Percentiles rank a stretch among this genome's conserved stretches.
Conservation (phyloP, 2,113 vertebrate species). For the Nansenia antarctica region DNA sequence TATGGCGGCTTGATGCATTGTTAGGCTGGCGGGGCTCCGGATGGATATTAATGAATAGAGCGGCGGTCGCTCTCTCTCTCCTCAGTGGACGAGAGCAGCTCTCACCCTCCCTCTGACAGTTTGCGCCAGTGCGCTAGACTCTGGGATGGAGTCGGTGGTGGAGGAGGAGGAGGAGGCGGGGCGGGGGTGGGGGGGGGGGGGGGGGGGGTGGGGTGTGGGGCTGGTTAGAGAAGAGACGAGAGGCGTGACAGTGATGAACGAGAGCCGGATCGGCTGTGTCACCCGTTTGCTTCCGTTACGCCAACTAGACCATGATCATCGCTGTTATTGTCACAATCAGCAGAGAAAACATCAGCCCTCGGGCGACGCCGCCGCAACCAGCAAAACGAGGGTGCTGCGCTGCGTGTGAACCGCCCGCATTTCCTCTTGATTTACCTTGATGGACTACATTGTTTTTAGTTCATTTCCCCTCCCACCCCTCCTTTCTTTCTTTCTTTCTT, state of each 20-base stretch:
- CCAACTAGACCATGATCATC: conserved; percentile 50
- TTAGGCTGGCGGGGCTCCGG: conserved; percentile 49
- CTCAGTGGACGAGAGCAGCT: too few relatives aligned
- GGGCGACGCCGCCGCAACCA: not conserved
- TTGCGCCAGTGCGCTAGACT: too few relatives aligned
- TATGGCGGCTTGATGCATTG: conserved; percentile 47
- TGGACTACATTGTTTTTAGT: conserved; percentile 11
- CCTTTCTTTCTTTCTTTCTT: conserved; percentile 14
- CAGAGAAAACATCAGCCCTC: conserved; percentile 31
- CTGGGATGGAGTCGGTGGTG: too few relatives aligned
- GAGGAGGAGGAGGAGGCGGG: conserved; percentile 38
- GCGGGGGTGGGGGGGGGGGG: not conserved
- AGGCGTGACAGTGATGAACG: conserved; percentile 63
- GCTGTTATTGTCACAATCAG: conserved; percentile 57
- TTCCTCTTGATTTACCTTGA: conserved; percentile 44
- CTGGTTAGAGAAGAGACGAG: conserved; percentile 29
- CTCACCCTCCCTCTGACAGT: too few relatives aligned
- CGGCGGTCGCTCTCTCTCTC: too few relatives aligned
- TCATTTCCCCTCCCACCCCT: not conserved
- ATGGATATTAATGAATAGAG: conserved; percentile 68
- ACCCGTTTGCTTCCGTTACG: conserved; percentile 33
- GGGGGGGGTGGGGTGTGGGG: not conserved
- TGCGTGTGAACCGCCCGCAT: conserved; percentile 16
- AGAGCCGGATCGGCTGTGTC: conserved; percentile 42
- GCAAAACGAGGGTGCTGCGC: conserved; percentile 1